Evolutionary conservation across 1,140 invertebrate species (phyloP).

Genomic region (Penaeus japonicus): DNA sequence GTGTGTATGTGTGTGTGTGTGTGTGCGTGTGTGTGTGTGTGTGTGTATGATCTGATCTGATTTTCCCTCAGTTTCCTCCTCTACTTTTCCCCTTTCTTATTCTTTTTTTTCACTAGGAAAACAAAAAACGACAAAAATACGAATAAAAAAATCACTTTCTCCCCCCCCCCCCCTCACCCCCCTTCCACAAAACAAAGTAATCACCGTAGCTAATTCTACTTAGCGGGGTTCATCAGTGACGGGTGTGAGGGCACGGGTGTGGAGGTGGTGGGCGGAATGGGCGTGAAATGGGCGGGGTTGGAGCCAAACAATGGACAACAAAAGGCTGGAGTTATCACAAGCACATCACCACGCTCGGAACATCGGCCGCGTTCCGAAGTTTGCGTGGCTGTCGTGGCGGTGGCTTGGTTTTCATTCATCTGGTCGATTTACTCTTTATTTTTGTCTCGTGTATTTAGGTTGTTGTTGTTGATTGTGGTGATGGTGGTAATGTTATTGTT

Average conservation of each 20-base stretch:
- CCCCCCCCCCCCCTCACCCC: neutral
- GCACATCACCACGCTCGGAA: conserved; percentile 21
- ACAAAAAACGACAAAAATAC: no score
- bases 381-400: neutral
- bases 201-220: neutral
- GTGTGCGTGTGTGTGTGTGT: no score
- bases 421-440: no score
- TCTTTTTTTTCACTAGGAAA: no score
- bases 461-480: no score
- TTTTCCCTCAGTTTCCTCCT: neutral
- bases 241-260: conserved; percentile 14
- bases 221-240: conserved; percentile 10
- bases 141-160: no score
- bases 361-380: neutral
- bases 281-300: conserved; percentile 42
- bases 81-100: neutral
- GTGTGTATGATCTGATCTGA: no score
- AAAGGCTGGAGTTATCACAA: conserved; percentile 15
- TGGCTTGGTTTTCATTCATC: no score
- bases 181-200: neutral
- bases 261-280: conserved; percentile 33
- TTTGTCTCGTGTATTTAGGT: no score
- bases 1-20: no score
- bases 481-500: no score
- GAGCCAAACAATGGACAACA: conserved; percentile 37